A percentile compares a stretch with the other conserved stretches of the same genome.
These are phyloP conservation scores for Amiota minor DNA, from an alignment of 2,888 invertebrate genomes.

Conservation along the genomic window DNA sequence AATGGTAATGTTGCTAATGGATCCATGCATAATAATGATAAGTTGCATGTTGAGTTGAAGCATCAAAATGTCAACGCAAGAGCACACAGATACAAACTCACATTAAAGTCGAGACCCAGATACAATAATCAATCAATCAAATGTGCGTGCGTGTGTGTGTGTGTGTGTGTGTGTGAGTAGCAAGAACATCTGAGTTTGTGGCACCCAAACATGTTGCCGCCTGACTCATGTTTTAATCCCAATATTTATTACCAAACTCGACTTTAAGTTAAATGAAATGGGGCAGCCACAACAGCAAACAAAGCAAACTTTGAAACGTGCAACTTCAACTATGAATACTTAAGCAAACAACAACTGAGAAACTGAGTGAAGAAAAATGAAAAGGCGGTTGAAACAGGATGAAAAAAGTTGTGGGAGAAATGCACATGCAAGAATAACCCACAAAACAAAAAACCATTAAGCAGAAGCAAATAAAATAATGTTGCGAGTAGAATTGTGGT, in stretches of 20 bases:
- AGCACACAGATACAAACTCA: too few relatives aligned
- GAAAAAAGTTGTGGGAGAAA: too few relatives aligned
- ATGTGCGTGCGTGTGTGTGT: too few relatives aligned
- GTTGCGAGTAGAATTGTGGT: too few relatives aligned
- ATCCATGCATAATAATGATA: not conserved
- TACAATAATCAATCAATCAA: conserved; percentile 6
- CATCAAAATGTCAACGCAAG: conserved; percentile 5
- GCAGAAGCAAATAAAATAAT: too few relatives aligned
- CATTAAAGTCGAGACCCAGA: not conserved
- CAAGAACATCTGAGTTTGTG: not conserved
- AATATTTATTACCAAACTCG: conserved; percentile 6
- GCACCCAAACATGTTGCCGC: not conserved
- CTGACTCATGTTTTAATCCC: conserved; percentile 11
- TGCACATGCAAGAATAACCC: too few relatives aligned
- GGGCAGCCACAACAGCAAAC: too few relatives aligned
- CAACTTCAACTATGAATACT: too few relatives aligned
- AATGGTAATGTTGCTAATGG: conserved; percentile 4
- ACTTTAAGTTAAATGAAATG: conserved; percentile 23
- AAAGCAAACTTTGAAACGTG: too few relatives aligned
- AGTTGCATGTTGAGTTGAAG: not conserved
- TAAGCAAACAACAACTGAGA: not conserved
- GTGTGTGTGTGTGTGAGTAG: not conserved
- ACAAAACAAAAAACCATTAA: too few relatives aligned
- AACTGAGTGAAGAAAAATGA: not conserved
- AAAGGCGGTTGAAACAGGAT: too few relatives aligned